These are phyloP conservation scores for Pachypsylla venusta DNA, from an alignment of 1,140 invertebrate species.

Conservation along the genomic window DNA sequence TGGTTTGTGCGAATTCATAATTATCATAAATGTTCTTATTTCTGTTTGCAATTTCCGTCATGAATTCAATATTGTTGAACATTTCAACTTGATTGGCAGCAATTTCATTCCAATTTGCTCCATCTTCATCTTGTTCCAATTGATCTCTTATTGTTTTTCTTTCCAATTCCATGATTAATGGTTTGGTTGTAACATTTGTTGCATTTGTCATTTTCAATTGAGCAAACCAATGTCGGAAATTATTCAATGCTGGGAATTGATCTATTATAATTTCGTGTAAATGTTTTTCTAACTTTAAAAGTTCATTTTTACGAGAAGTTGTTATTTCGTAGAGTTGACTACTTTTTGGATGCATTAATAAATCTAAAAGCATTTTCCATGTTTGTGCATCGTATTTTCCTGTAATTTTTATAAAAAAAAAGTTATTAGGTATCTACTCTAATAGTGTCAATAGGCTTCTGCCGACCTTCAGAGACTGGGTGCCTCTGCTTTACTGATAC, in stretches of 20 bases:
- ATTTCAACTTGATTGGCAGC: not conserved
- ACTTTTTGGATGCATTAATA: not conserved
- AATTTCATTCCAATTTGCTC: not conserved
- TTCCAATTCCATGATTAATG: conserved; percentile 1
- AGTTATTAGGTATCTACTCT: no score
- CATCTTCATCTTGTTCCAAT: no score
- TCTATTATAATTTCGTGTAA: conserved; percentile 3
- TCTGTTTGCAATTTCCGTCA: not conserved
- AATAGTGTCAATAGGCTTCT: no score
- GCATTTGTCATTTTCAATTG: not conserved
- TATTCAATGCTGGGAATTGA: not conserved
- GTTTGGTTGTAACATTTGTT: not conserved
- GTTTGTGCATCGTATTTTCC: conserved; percentile 3
- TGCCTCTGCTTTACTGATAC: no score
- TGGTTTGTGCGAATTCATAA: not conserved
- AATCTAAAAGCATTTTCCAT: not conserved
- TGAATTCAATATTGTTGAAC: not conserved
- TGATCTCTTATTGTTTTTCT: not conserved
- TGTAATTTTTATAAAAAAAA: no score
- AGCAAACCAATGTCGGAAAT: not conserved
- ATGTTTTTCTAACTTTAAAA: conserved; percentile 1
- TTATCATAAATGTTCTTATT: not conserved
- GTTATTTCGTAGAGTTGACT: not conserved
- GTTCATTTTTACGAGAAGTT: not conserved
- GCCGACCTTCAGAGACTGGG: no score